A percentile compares a stretch with the other conserved stretches of the same genome.
These are phyloP conservation scores for Slavum lentiscoides DNA, from an alignment of 2,888 invertebrate species.

Conservation along the genomic window DNA sequence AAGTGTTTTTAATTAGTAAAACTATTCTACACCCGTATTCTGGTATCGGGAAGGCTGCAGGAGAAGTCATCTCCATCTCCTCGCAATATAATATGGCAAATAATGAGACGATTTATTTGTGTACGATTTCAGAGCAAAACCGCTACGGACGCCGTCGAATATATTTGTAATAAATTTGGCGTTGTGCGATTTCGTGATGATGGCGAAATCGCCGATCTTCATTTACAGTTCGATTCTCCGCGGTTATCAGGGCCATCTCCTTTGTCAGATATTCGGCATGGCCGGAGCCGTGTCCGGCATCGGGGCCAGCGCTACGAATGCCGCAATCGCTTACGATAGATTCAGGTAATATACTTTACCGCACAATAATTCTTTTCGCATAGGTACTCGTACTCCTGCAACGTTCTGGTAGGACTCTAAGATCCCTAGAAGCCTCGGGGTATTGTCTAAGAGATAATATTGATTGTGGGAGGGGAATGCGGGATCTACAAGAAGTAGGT, in stretches of 20 bases:
- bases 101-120: neutral
- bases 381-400: too few relatives aligned
- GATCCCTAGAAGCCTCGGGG: too few relatives aligned
- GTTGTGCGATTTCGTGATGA: constrained; percentile 83
- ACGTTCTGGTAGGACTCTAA: too few relatives aligned
- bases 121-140: constrained; percentile 66
- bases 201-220: constrained; percentile 82
- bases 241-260: constrained; percentile 74
- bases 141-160: constrained; percentile 78
- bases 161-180: constrained; percentile 82
- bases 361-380: too few relatives aligned
- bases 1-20: too few relatives aligned
- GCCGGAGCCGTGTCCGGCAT: constrained; percentile 81
- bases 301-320: constrained; percentile 78
- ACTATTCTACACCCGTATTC: too few relatives aligned
- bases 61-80: too few relatives aligned
- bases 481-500: too few relatives aligned
- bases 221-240: constrained; percentile 81
- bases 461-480: too few relatives aligned
- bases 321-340: constrained; percentile 84
- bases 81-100: too few relatives aligned
- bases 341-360: constrained; percentile 55
- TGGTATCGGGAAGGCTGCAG: too few relatives aligned
- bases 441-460: too few relatives aligned
- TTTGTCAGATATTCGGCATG: constrained; percentile 75